These are phyloP conservation scores for Apodemia duryi DNA, from an alignment of 2,888 invertebrate species.

Conservation along the genomic window DNA sequence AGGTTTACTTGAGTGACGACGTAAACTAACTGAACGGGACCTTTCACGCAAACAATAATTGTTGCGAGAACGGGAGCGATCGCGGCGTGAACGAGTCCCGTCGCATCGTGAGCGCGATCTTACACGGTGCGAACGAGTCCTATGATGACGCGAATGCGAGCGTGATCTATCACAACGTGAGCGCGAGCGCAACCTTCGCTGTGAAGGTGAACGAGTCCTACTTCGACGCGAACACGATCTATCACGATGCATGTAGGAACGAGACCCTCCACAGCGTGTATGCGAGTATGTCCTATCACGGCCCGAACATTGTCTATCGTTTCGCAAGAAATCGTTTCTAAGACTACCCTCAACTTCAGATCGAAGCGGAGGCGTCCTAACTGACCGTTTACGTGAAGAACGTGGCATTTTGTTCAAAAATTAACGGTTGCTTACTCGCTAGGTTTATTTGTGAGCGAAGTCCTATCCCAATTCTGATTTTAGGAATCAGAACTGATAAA, in stretches of 20 bases:
- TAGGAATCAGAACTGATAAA: not conserved
- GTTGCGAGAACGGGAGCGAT: not conserved
- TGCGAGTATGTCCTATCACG: no score
- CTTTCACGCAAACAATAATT: not conserved
- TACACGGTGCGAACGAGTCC: not conserved
- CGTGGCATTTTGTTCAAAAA: not conserved
- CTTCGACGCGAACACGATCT: no score
- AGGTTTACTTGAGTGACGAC: not conserved
- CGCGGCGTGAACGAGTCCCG: not conserved
- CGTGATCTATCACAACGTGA: not conserved
- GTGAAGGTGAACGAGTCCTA: not conserved
- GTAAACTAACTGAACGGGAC: not conserved
- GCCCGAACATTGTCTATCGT: no score
- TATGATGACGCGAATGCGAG: not conserved
- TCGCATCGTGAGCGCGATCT: not conserved
- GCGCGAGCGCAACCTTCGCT: not conserved
- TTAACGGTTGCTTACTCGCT: not conserved
- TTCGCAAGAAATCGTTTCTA: not conserved
- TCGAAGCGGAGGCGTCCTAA: not conserved
- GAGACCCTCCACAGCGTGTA: no score
- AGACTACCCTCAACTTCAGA: not conserved
- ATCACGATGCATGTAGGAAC: no score
- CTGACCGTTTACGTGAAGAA: not conserved
- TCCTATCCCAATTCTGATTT: not conserved
- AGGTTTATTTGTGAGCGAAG: not conserved